phyloP scores from a whole-genome alignment of 2,113 vertebrate genomes.

The Apteryx owenii region DNA sequence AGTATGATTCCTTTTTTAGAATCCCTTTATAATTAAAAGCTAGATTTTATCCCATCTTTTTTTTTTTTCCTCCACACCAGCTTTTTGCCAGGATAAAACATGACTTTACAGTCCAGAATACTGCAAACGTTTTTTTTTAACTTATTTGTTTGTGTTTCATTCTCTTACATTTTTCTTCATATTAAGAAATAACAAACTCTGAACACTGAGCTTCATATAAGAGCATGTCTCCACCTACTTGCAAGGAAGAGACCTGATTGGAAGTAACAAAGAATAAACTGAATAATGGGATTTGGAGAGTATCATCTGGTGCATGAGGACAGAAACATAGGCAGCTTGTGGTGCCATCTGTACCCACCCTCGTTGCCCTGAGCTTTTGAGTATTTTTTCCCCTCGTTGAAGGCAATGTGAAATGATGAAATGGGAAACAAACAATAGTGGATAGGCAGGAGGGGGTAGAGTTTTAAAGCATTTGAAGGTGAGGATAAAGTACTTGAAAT shows the following conservation, averaged over 20 bases:
- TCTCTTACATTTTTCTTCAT: neutral
- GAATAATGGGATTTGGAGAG: neutral
- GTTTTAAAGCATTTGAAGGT: neutral
- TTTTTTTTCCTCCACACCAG: neutral
- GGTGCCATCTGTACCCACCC: neutral
- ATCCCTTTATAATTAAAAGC: neutral
- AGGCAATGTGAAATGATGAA: neutral
- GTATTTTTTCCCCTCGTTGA: neutral
- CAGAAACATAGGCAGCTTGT: neutral
- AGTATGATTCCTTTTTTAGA: neutral
- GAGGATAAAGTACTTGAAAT: neutral
- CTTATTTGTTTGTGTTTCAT: neutral
- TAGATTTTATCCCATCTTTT: neutral
- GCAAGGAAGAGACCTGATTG: neutral
- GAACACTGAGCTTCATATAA: neutral
- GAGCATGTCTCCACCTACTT: neutral
- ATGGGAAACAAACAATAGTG: neutral
- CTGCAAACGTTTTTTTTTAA: neutral
- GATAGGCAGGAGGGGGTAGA: neutral
- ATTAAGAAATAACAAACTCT: neutral
- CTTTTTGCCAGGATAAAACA: neutral
- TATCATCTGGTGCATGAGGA: neutral
- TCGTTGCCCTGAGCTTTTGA: neutral
- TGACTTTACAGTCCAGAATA: neutral
- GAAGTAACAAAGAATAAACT: neutral